Conservation (phyloP, 1,140 invertebrate species). For the Bombus cullumanus region DNA sequence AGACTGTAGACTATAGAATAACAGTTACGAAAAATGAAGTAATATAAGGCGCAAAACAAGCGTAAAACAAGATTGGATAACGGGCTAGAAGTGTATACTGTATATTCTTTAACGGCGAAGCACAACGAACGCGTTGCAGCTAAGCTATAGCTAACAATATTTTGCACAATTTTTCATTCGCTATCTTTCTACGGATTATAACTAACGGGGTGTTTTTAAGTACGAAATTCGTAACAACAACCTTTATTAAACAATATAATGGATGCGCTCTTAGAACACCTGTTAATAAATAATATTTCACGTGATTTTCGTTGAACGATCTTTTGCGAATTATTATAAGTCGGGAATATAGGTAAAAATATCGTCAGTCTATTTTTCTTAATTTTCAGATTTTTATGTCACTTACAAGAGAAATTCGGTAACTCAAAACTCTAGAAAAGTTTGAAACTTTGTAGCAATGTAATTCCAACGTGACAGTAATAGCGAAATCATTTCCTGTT, state of each 20-base stretch:
- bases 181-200: not conserved
- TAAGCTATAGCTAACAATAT: not conserved
- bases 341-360: not conserved
- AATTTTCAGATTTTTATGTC: too few relatives aligned
- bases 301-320: not conserved
- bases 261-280: too few relatives aligned
- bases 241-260: not conserved
- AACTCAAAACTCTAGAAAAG: too few relatives aligned
- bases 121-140: not conserved
- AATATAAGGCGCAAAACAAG: not conserved
- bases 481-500: too few relatives aligned
- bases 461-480: too few relatives aligned
- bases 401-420: too few relatives aligned
- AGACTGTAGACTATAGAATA: not conserved
- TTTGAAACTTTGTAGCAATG: too few relatives aligned
- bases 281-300: not conserved
- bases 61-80: constrained; percentile 17
- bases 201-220: not conserved
- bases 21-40: not conserved
- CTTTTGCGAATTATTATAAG: not conserved
- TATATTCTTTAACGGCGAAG: not conserved
- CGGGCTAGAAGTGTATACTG: not conserved
- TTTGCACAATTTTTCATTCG: not conserved
- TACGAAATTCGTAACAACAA: not conserved
- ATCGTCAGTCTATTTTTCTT: not conserved